These are phyloP conservation scores for Tenualosa ilisha DNA, from an alignment of 2,797 vertebrate species.

Conservation along the genomic window DNA sequence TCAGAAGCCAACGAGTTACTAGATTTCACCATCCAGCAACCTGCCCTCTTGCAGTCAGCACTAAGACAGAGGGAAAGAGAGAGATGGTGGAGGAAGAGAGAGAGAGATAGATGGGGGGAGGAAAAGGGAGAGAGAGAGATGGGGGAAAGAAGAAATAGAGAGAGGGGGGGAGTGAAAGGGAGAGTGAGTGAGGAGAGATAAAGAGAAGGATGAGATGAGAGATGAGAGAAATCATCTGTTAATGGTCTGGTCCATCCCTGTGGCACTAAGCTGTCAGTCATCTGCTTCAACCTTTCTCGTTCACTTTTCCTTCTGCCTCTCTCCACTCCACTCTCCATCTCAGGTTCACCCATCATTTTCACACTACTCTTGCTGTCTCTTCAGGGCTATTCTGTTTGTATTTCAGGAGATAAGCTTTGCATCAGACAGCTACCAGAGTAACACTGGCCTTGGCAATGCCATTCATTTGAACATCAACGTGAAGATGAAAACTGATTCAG, in stretches of 20 bases:
- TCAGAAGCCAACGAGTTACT: too few species aligned
- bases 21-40: too few species aligned
- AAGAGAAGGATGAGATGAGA: not conserved
- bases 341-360: not conserved
- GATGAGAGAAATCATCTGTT: not conserved
- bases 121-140: too few species aligned
- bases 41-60: too few species aligned
- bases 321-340: too few species aligned
- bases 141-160: too few species aligned
- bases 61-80: not conserved
- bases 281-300: not conserved
- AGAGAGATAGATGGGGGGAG: too few species aligned
- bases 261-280: not conserved
- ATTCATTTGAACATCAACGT: not conserved
- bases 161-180: too few species aligned
- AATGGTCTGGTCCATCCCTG: not conserved
- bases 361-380: not conserved
- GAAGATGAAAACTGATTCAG: not conserved
- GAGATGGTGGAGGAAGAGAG: not conserved
- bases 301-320: not conserved
- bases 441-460: not conserved
- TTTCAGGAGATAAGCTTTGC: not conserved
- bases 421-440: not conserved
- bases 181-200: not conserved
- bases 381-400: not conserved